These are phyloP conservation scores for Montifringilla adamsi DNA, from an alignment of 2,113 vertebrate genomes.

Conservation along the genomic window DNA sequence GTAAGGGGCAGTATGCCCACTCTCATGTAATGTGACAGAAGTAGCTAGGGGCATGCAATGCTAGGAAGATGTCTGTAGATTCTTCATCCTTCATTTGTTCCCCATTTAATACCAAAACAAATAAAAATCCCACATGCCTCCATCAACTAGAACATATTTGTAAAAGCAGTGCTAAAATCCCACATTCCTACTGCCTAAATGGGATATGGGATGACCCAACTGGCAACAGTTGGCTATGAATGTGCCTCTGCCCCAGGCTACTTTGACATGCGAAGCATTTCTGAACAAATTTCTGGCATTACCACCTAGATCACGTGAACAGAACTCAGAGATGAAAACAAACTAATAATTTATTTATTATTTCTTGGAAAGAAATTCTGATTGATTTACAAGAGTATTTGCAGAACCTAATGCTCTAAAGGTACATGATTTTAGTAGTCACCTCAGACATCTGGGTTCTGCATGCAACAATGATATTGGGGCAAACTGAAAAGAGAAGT, in stretches of 20 bases:
- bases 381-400: neutral
- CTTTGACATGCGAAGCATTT: neutral
- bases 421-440: neutral
- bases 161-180: neutral
- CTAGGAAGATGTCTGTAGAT: neutral
- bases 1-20: neutral
- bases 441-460: neutral
- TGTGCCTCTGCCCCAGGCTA: neutral
- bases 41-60: neutral
- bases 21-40: accelerated
- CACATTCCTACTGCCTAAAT: neutral
- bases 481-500: neutral
- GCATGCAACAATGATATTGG: neutral
- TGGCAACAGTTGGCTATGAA: neutral
- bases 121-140: neutral
- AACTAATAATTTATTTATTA: accelerated
- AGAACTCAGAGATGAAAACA: neutral
- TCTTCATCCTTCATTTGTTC: neutral
- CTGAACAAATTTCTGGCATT: neutral
- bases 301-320: accelerated
- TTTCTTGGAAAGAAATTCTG: neutral
- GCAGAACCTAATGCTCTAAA: neutral
- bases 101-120: neutral
- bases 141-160: neutral
- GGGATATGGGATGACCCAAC: neutral